Base-by-base conservation (phyloP, 2,888 invertebrate genomes). In the Drosophila formosana region DNA sequence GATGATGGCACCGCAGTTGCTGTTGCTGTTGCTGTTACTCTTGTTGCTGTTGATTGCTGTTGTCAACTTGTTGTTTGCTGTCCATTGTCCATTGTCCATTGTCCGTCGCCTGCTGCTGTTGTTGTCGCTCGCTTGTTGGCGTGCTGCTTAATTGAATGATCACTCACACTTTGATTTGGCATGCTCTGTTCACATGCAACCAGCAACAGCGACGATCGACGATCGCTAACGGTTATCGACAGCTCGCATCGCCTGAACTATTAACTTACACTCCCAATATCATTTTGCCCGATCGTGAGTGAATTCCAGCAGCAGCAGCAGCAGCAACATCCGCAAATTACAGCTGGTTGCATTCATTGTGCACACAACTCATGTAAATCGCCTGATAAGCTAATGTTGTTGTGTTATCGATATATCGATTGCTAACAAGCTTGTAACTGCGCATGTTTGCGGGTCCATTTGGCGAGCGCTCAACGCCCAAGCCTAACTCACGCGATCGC, bases 111-210 rank as follows among this genome's bases (percentile, higher is more conserved):
- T 18, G 46, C 53, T 73, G 58, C 52, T 61, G 70, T 52, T 72
- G 64, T 37, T 60, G 52, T n/a, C 25, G 67, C 18, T 18, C 18
- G 18, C 18, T 18, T 18, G 68, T 68, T 89, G 88, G 89, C 84
- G 89, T 89, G 83, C 89, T 85, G 83, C 84, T 85, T 85, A 85
- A 85, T 85, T 85, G 85, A 85, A 85, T 85, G 89, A 85, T 85
- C 85, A 85, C 89, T 83, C 89, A 89, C 83, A 83, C 83, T 83
- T 83, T 83, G 89, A 81, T 89, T 83, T 86, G 78, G 78, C 78
- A 73, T 78, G 88, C 77, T 82, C 82, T 83, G 88, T 76, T 79
- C 75, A 61, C 88, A 88, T 80, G 86, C 73, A 82, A 88, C 60
- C 43, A n/a, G 61, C 66, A 61, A 11, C 32, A 32, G 32, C 32